Evolutionary conservation across 2,797 vertebrate species (phyloP).

Genomic region (Somateria mollissima): DNA sequence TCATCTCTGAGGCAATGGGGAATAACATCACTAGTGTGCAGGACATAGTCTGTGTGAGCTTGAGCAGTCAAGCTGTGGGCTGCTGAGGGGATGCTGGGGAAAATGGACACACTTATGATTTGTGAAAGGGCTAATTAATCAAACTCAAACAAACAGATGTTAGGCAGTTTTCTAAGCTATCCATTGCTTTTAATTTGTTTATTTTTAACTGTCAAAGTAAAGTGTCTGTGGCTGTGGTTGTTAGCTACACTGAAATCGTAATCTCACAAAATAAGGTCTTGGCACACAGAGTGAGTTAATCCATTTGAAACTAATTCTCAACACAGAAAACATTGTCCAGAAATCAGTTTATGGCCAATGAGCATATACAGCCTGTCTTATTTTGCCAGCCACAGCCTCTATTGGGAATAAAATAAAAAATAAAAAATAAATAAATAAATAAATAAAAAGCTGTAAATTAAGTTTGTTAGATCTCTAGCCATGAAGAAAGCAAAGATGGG

Average conservation of each 20-base stretch:
- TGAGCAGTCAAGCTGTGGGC: not conserved
- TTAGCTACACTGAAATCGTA: not conserved
- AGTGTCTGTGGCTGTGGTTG: not conserved
- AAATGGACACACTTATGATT: not conserved
- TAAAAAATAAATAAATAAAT: not conserved
- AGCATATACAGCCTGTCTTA: not conserved
- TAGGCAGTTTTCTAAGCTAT: not conserved
- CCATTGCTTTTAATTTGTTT: not conserved
- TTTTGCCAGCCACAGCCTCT: not conserved
- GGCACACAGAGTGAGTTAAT: not conserved
- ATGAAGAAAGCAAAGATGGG: not conserved
- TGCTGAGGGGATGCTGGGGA: not conserved
- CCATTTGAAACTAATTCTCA: not conserved
- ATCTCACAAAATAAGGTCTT: not conserved
- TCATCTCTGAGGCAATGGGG: not conserved
- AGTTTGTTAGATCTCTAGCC: not conserved
- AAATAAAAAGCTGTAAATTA: not conserved
- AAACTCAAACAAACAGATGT: not conserved
- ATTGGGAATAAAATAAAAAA: not conserved
- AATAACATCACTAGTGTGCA: accelerated
- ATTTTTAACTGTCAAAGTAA: not conserved
- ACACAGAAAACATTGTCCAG: not conserved
- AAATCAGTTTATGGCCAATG: not conserved
- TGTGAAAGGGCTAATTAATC: not conserved
- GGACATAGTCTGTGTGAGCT: not conserved